These are phyloP conservation scores for Loripinus fragilis DNA, from an alignment of 2,888 invertebrate species.

Conservation along the genomic window DNA sequence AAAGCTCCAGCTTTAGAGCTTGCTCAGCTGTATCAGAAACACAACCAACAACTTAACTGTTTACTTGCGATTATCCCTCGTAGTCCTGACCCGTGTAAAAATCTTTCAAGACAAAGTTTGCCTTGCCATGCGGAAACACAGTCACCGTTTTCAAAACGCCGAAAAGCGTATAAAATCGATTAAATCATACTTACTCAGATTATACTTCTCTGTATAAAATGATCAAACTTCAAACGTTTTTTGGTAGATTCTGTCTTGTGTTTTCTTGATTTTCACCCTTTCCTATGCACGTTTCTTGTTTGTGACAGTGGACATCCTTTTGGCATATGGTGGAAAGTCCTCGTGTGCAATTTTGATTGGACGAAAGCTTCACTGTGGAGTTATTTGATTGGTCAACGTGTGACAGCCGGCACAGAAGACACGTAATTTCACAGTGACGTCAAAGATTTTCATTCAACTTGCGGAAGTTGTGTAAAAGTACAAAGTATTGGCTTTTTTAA, in stretches of 20 bases:
- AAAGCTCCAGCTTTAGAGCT: no score
- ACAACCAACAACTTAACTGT: no score
- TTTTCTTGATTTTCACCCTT: not conserved
- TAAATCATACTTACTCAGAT: not conserved
- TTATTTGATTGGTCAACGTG: slow-evolving; percentile 63
- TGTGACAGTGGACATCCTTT: not conserved
- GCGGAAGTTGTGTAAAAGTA: no score
- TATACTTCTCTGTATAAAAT: not conserved
- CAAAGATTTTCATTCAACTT: slow-evolving; percentile 8
- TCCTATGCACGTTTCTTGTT: not conserved
- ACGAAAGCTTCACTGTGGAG: slow-evolving; percentile 48
- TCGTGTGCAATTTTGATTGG: slow-evolving; percentile 65
- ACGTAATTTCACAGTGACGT: slow-evolving; percentile 55
- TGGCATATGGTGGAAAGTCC: slow-evolving; percentile 82
- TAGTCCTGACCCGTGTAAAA: no score
- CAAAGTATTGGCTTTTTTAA: no score
- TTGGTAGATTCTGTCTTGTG: not conserved
- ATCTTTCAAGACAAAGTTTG: no score
- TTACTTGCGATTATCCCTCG: no score
- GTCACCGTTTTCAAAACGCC: slow-evolving; percentile 6
- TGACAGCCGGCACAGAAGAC: slow-evolving; percentile 49
- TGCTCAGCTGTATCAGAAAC: no score
- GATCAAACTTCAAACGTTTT: no score
- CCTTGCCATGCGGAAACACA: no score
- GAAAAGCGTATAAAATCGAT: not conserved